Base-by-base conservation (phyloP, 1,140 invertebrate species). In the Drosophila sp. region DNA sequence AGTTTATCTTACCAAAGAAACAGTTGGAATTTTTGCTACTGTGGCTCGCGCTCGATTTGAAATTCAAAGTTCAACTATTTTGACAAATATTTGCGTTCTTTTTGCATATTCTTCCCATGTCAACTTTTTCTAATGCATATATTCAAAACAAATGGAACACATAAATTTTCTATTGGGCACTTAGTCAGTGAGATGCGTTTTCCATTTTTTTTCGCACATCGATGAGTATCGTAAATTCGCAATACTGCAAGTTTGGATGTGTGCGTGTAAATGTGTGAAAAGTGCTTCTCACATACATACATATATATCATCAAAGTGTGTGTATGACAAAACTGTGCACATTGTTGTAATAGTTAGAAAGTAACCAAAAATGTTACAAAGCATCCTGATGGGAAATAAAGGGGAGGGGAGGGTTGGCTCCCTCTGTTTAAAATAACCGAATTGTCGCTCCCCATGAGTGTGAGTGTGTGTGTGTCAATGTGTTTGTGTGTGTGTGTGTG, bases 91-190 rank as follows among this genome's bases (percentile, higher is more conserved):
- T 2, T 47, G 17, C 8, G 10, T 47, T 25, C 17, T 2, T 4
- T 25, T 25, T 6, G 0, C n/a, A 44, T 17, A 17, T 17, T 17
- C 17, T 17, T 17, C 0, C 17, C n/a, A 11, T 25, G 23, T 63
- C 2, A 7, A 25, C 55, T 23, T 38, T 41, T 61, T 65, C 32
- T 25, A 60, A 65, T 44, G 58, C 11, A 55, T 47, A 32, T 6
- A 64, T 27, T 50, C 7, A 32, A 69, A 65, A 27, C 27, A 25
- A 10, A 55, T 58, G 64, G 62, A 75, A 67, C 66, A 57, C 70
- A 86, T 81, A 78, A 72, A 79, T 76, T 81, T 71, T 76, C 63
- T 25, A 86, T 81, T 73, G 54, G 57, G 57, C 61, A 76, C 64
- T 75, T 68, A 68, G 29, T 29, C 54, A 44, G 38, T 32, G 57